Conservation (phyloP, 2,888 invertebrate species). For the Halictus quadricinctus region DNA sequence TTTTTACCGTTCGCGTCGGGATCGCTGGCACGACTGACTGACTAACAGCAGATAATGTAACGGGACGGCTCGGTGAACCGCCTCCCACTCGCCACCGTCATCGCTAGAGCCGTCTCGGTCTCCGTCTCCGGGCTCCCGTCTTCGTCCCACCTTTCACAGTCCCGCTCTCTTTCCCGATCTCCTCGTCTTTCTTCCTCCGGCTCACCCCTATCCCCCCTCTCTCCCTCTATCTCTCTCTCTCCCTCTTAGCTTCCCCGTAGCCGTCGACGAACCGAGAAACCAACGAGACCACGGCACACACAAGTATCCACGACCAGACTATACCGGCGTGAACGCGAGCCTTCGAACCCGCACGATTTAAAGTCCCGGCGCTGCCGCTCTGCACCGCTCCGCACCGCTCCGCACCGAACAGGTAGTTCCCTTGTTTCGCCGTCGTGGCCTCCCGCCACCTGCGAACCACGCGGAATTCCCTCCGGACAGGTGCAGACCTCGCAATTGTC, state of each 20-base stretch:
- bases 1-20: slow-evolving; percentile 64
- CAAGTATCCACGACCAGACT: background rate
- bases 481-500: slow-evolving; percentile 15
- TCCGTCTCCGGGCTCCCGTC: background rate
- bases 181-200: background rate
- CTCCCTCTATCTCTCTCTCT: background rate
- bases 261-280: slow-evolving; percentile 14
- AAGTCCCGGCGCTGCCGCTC: slow-evolving; percentile 1
- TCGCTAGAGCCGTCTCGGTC: slow-evolving; percentile 36
- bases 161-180: slow-evolving; percentile 6
- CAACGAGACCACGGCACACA: background rate
- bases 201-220: too few relatives aligned
- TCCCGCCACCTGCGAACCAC: slow-evolving; percentile 10
- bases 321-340: background rate
- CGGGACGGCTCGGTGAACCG: slow-evolving; percentile 75
- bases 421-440: background rate
- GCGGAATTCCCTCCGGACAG: slow-evolving; percentile 16
- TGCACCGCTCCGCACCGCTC: background rate
- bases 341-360: slow-evolving; percentile 23
- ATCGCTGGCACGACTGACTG: slow-evolving; percentile 77
- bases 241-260: background rate
- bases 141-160: background rate
- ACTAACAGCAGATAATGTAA: slow-evolving; percentile 80
- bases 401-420: slow-evolving; percentile 33
- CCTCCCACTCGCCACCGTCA: slow-evolving; percentile 74